Conservation (phyloP, 2,888 invertebrate genomes). For the Patella pellucida region DNA sequence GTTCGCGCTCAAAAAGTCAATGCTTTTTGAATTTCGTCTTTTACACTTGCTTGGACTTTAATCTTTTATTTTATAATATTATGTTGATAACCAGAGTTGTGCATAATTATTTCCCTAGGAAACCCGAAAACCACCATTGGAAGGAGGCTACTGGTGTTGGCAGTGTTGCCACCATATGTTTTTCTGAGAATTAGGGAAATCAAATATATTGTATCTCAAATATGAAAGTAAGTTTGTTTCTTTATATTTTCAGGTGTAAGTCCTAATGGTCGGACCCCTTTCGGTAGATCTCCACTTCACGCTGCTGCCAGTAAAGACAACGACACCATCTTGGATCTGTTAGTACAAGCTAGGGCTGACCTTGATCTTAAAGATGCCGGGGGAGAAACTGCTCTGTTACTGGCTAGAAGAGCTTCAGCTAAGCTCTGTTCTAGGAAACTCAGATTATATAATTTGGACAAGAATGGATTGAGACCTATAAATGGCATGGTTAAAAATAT, state of each 20-base stretch:
- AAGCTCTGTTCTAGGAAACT: slow-evolving; percentile 46
- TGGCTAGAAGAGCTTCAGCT: slow-evolving; percentile 41
- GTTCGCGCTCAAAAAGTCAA: no score
- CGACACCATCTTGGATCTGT: slow-evolving; percentile 40
- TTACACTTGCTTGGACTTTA: no score
- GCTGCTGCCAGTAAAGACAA: slow-evolving; percentile 50
- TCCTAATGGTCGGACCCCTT: slow-evolving; percentile 43
- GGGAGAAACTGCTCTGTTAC: slow-evolving; percentile 42
- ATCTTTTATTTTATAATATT: no score
- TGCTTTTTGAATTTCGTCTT: no score
- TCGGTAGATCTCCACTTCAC: slow-evolving; percentile 49
- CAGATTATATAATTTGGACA: slow-evolving; percentile 26
- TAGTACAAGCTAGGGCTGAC: slow-evolving; percentile 42
- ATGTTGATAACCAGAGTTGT: no score
- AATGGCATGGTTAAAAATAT: slow-evolving; percentile 6
- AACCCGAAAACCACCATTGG: no score
- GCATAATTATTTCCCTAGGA: no score
- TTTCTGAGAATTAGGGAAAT: not conserved
- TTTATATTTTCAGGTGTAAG: slow-evolving; percentile 43
- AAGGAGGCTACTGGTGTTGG: no score
- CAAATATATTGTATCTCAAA: no score
- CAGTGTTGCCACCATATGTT: no score
- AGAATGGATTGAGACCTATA: not conserved
- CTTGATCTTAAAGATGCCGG: slow-evolving; percentile 39
- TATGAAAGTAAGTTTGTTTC: not conserved